phyloP scores from a whole-genome alignment of 1,140 invertebrate species.

The Lerema accius region DNA sequence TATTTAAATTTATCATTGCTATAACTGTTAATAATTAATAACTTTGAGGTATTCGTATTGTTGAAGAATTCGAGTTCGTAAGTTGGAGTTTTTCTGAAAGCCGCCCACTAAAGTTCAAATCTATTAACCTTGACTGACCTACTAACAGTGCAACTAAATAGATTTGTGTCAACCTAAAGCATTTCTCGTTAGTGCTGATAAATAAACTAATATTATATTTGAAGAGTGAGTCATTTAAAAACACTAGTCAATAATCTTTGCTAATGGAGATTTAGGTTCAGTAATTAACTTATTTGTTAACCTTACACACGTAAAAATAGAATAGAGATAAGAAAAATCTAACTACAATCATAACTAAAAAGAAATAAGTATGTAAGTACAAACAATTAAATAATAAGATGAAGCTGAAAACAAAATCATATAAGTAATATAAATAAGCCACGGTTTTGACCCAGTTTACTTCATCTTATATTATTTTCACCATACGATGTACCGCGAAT shows the following conservation, averaged over 20 bases:
- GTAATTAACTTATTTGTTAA: too few relatives aligned
- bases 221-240: too few relatives aligned
- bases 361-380: too few relatives aligned
- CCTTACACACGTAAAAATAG: too few relatives aligned
- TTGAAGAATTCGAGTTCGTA: neutral
- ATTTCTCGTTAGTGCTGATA: neutral
- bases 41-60: neutral
- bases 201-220: too few relatives aligned
- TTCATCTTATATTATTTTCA: constrained; percentile 14
- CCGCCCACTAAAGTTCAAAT: neutral
- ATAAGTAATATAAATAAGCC: too few relatives aligned
- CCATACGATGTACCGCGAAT: constrained; percentile 15
- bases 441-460: constrained; percentile 16
- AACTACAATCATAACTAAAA: too few relatives aligned
- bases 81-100: neutral
- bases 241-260: too few relatives aligned
- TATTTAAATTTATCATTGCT: neutral
- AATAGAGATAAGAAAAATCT: too few relatives aligned
- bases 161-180: neutral
- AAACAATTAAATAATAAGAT: too few relatives aligned
- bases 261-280: too few relatives aligned
- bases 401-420: too few relatives aligned
- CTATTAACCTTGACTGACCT: neutral
- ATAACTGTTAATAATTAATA: neutral
- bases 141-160: neutral